A percentile compares a stretch with the other conserved stretches of the same genome.
Evolutionary conservation across 2,797 vertebrate genomes (phyloP).

Genomic region (Rhyacichthys aspro): DNA sequence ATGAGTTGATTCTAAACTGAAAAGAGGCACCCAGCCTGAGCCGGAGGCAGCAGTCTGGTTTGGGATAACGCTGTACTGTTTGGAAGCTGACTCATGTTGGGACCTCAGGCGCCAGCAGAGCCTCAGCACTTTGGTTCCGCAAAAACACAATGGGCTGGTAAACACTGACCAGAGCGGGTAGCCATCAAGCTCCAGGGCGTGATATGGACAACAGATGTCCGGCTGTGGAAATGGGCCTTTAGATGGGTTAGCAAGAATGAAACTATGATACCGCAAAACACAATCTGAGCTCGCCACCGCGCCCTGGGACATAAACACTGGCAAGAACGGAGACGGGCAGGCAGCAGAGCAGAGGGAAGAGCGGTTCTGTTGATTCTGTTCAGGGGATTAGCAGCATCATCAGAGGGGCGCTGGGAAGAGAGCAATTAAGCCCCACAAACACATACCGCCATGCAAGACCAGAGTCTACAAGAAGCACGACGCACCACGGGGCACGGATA

Average conservation of each 20-base stretch:
- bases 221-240: conserved; percentile 57
- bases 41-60: conserved; percentile 16
- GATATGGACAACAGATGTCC: conserved; percentile 65
- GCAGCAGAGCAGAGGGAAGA: conserved; percentile 33
- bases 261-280: conserved; percentile 50
- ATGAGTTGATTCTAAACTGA: conserved; percentile 1
- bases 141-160: conserved; percentile 59
- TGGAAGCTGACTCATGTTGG: conserved; percentile 53
- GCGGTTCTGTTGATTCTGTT: conserved; percentile 22
- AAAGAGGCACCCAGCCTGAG: neutral
- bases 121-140: conserved; percentile 51
- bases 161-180: conserved; percentile 61
- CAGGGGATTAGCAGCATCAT: conserved; percentile 39
- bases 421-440: conserved; percentile 9
- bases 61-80: conserved; percentile 34
- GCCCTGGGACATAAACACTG: conserved; percentile 58
- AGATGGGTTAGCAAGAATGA: conserved; percentile 56
- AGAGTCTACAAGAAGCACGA: neutral
- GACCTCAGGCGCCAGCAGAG: conserved; percentile 56
- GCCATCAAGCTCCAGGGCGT: conserved; percentile 58
- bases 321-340: conserved; percentile 37
- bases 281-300: conserved; percentile 50
- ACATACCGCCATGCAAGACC: neutral
- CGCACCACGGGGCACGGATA: neutral
- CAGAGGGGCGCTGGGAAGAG: conserved; percentile 3